phyloP scores from a whole-genome alignment of 30 jellyfish, hydroid and myxozoan genomes.

The Haliclystus octoradiatus region DNA sequence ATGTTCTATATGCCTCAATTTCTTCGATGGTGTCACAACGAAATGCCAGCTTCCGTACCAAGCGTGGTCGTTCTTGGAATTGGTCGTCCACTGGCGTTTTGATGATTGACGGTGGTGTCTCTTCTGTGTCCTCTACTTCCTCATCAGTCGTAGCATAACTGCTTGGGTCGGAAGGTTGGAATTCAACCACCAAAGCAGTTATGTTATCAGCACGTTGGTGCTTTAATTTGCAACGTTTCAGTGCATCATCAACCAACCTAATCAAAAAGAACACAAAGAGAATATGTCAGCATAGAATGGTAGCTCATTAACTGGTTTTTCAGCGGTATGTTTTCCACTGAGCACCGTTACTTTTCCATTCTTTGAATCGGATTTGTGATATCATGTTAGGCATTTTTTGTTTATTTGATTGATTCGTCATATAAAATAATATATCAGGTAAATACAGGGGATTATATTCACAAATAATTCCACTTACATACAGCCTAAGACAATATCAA shows the following conservation, averaged over 20 bases:
- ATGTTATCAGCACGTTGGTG: slow-evolving; percentile 83
- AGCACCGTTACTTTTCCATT: too few species aligned
- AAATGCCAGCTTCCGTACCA: not conserved
- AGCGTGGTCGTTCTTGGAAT: not conserved
- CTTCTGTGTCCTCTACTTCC: slow-evolving; percentile 26
- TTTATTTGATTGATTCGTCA: too few species aligned
- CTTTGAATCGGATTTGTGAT: too few species aligned
- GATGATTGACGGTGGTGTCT: slow-evolving; percentile 29
- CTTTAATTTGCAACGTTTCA: slow-evolving; percentile 41
- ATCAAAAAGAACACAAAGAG: not conserved
- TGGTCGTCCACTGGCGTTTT: not conserved
- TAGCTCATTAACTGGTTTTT: too few species aligned
- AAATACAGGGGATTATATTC: too few species aligned
- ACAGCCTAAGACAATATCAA: too few species aligned
- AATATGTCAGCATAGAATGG: too few species aligned
- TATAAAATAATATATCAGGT: too few species aligned
- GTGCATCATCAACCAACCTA: slow-evolving; percentile 57
- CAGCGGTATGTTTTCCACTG: too few species aligned
- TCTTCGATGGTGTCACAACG: not conserved
- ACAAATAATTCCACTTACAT: too few species aligned
- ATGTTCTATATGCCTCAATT: too few species aligned
- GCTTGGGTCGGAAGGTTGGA: slow-evolving; percentile 11
- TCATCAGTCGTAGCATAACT: slow-evolving; percentile 6
- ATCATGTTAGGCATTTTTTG: too few species aligned
- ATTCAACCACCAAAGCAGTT: slow-evolving; percentile 52